Conservation (phyloP, 2,113 vertebrate genomes). For the Anhinga anhinga region DNA sequence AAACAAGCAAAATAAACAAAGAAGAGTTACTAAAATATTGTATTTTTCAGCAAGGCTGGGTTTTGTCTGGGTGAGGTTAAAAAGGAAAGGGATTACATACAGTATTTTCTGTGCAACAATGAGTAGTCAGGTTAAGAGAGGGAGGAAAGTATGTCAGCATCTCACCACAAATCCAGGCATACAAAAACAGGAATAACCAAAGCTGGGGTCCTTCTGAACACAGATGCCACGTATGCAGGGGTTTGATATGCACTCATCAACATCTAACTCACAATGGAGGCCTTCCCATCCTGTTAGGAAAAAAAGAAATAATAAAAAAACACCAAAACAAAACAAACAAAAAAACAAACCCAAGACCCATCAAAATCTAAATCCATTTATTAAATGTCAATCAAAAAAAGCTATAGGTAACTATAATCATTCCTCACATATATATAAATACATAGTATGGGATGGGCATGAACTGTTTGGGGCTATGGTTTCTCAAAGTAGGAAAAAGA, state of each 20-base stretch:
- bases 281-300: conserved; percentile 88
- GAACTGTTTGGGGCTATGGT: background rate
- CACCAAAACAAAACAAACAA: too few species aligned
- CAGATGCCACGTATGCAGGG: conserved; percentile 88
- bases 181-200: conserved; percentile 88
- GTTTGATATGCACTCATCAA: conserved; percentile 86
- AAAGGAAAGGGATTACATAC: background rate
- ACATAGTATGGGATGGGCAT: background rate
- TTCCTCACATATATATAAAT: background rate
- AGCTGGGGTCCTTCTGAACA: conserved; percentile 82
- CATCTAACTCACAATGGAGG: conserved; percentile 84
- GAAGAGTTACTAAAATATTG: background rate
- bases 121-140: background rate
- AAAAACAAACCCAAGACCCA: rapidly evolving
- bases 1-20: background rate
- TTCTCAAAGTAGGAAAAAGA: background rate
- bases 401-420: background rate
- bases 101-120: background rate
- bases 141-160: background rate
- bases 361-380: background rate
- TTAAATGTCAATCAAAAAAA: background rate
- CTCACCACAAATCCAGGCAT: conserved; percentile 90
- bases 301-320: conserved; percentile 37
- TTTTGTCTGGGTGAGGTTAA: background rate
- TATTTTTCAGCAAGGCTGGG: background rate